Evolutionary conservation across 2,113 vertebrate genomes (phyloP).

Genomic region (Brachyistius frenatus): DNA sequence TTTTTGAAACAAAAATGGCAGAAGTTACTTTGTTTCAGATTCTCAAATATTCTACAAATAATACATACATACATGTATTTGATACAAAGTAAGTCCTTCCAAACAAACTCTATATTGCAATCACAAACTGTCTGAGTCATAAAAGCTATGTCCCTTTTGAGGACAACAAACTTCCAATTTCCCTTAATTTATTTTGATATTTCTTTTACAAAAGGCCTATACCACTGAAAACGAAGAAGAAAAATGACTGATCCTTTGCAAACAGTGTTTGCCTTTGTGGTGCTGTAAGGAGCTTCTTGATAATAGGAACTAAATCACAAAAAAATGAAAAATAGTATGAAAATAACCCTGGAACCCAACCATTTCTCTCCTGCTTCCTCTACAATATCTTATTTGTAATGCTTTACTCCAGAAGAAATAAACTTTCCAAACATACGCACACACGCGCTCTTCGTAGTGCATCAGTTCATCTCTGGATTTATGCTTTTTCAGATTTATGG

Average conservation of each 20-base stretch:
- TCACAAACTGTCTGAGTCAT: too few species aligned
- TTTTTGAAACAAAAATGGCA: too few species aligned
- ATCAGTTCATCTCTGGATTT: conserved; percentile 37
- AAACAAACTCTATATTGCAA: too few species aligned
- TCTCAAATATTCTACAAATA: too few species aligned
- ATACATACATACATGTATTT: too few species aligned
- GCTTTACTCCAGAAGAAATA: conserved; percentile 23
- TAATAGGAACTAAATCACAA: conserved; percentile 8
- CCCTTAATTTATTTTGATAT: too few species aligned
- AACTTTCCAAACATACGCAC: conserved; percentile 16
- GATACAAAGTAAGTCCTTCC: too few species aligned
- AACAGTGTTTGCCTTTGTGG: neutral
- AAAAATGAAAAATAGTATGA: conserved; percentile 21
- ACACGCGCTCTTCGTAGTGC: neutral
- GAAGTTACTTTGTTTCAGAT: too few species aligned
- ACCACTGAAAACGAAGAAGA: neutral
- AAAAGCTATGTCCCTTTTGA: too few species aligned
- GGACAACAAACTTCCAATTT: too few species aligned
- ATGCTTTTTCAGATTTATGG: conserved; percentile 51
- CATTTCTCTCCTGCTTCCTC: neutral
- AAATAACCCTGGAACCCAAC: conserved; percentile 24
- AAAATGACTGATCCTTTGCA: neutral
- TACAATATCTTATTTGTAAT: conserved; percentile 37
- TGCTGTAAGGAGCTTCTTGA: neutral
- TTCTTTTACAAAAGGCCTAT: neutral